phyloP scores from a whole-genome alignment of 2,888 invertebrate species.

The Leistus spinibarbis region DNA sequence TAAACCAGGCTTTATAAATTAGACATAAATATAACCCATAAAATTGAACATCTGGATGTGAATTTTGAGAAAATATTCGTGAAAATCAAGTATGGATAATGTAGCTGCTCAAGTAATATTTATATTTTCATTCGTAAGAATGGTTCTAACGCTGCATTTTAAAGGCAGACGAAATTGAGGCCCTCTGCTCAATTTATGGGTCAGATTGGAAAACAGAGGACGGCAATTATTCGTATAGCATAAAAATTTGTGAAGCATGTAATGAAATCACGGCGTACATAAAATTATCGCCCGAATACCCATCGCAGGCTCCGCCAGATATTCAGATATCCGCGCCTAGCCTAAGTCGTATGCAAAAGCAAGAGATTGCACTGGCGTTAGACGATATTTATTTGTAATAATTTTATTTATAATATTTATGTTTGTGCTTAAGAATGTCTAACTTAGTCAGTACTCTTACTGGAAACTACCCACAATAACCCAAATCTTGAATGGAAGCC shows the following conservation, averaged over 20 bases:
- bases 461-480: not conserved
- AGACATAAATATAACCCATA: not conserved
- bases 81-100: constrained; percentile 21
- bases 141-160: not conserved
- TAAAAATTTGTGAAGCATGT: constrained; percentile 61
- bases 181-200: constrained; percentile 73
- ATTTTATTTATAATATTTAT: too few relatives aligned
- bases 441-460: constrained; percentile 18
- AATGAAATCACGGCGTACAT: constrained; percentile 66
- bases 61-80: not conserved
- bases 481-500: not conserved
- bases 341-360: constrained; percentile 66
- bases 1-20: not conserved
- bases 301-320: constrained; percentile 66
- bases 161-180: constrained; percentile 74
- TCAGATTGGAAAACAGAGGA: constrained; percentile 70
- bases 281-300: constrained; percentile 70
- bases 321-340: constrained; percentile 76
- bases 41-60: constrained; percentile 10
- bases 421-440: too few relatives aligned
- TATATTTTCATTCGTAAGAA: not conserved
- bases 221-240: constrained; percentile 64
- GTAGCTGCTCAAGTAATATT: constrained; percentile 17
- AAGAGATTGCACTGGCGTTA: constrained; percentile 62
- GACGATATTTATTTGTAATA: constrained; percentile 73